A percentile compares a stretch with the other conserved stretches of the same genome.
Evolutionary conservation across 37 sponge, comb jelly and placozoan species (phyloP).

Genomic region (Beroe forskalii): DNA sequence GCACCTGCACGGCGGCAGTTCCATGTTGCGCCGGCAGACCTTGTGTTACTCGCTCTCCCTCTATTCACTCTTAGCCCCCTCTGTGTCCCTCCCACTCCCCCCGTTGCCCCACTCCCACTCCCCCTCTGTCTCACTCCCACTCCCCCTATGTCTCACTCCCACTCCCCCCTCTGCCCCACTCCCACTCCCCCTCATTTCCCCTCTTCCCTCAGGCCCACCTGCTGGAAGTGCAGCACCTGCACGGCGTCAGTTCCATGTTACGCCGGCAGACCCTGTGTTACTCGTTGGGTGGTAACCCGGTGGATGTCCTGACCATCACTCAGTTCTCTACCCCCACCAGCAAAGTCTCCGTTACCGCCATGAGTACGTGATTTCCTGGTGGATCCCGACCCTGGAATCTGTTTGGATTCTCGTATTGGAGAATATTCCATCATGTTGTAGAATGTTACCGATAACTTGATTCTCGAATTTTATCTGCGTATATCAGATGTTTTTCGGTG

Average conservation of each 20-base stretch:
- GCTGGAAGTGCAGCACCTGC: conserved; percentile 46
- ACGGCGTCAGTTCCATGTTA: background rate
- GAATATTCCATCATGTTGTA: no score
- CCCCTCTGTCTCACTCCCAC: background rate
- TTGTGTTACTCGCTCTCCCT: conserved; percentile 57
- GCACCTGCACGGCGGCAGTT: conserved; percentile 6
- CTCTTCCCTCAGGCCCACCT: conserved; percentile 18
- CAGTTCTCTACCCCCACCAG: conserved; percentile 30
- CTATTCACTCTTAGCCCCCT: background rate
- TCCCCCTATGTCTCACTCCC: conserved; percentile 25
- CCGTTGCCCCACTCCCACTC: background rate
- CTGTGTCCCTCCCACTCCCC: background rate
- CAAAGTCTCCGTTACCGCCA: background rate
- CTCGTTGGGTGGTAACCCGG: conserved; percentile 70
- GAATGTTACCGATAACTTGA: no score
- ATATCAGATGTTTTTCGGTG: no score
- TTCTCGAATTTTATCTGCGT: no score
- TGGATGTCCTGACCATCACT: conserved; percentile 75
- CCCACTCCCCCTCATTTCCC: background rate
- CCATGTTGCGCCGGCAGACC: conserved; percentile 62
- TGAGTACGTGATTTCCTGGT: conserved; percentile 37
- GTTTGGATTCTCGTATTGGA: no score
- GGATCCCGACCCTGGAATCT: no score
- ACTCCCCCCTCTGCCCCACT: conserved; percentile 4
- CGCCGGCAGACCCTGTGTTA: conserved; percentile 70